A percentile compares a stretch with the other conserved stretches of the same genome.
Evolutionary conservation across 2,888 invertebrate species (phyloP).

Genomic region (Plutella xylostella): DNA sequence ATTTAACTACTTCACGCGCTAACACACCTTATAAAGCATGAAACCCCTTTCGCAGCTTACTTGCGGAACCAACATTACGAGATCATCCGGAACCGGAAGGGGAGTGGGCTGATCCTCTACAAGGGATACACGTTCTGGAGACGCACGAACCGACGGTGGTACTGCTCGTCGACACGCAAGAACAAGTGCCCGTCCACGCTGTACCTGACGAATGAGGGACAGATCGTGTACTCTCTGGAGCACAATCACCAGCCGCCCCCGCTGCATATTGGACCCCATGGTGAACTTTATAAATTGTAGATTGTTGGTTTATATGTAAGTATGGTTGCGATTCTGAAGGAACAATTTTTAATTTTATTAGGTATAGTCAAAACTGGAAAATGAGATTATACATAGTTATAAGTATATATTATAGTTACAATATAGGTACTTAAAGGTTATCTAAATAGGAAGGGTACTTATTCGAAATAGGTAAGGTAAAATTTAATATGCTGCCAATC

Average conservation of each 20-base stretch:
- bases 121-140: not conserved
- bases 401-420: no score
- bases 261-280: constrained; percentile 1
- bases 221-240: constrained; percentile 10
- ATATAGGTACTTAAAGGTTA: no score
- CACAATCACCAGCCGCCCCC: constrained; percentile 19
- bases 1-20: not conserved
- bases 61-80: not conserved
- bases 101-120: not conserved
- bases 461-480: no score
- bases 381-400: no score
- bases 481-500: no score
- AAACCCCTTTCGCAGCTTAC: not conserved
- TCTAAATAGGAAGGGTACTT: no score
- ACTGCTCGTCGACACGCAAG: not conserved
- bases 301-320: not conserved
- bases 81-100: not conserved
- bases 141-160: not conserved
- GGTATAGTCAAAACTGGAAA: no score
- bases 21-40: not conserved
- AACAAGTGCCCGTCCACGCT: not conserved
- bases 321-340: not conserved
- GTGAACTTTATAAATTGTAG: not conserved
- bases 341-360: no score
- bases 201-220: constrained; percentile 7